Conservation (phyloP, 2,888 invertebrate species). For the Cataglyphis rosenhaueri region DNA sequence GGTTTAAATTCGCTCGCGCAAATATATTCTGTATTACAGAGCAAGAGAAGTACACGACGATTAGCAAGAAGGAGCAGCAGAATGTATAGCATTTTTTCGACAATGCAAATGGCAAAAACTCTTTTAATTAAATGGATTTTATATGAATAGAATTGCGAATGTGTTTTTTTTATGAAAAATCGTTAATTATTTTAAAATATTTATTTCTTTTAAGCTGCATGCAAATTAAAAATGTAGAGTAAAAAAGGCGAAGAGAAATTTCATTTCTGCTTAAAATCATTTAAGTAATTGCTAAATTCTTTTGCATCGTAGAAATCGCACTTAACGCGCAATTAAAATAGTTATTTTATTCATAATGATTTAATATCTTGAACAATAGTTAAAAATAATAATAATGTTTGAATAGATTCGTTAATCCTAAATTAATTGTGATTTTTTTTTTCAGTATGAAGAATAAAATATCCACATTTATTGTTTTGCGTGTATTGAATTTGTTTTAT, state of each 20-base stretch:
- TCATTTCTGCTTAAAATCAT: constrained; percentile 31
- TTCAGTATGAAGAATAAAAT: neutral
- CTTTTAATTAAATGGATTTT: constrained; percentile 9
- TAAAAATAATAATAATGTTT: neutral
- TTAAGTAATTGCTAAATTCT: constrained; percentile 48
- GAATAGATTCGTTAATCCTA: neutral
- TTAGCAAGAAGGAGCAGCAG: neutral
- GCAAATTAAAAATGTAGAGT: constrained; percentile 14
- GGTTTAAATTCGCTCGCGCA: constrained; percentile 27
- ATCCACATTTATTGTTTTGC: neutral
- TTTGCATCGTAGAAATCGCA: constrained; percentile 22
- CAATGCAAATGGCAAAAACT: neutral
- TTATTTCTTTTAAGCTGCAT: constrained; percentile 1
- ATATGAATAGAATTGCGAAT: neutral
- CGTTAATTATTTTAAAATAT: constrained; percentile 34
- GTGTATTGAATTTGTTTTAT: neutral
- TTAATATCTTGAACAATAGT: constrained; percentile 10
- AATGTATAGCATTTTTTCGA: neutral
- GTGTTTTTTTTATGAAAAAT: neutral
- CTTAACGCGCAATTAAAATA: constrained; percentile 49
- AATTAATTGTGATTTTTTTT: neutral
- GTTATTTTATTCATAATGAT: constrained; percentile 37
- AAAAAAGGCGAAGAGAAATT: constrained; percentile 22
- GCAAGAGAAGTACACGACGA: constrained; percentile 7
- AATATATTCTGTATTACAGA: constrained; percentile 26